phyloP scores from a whole-genome alignment of 2,797 vertebrate genomes.

The Darevskia nairensis region DNA sequence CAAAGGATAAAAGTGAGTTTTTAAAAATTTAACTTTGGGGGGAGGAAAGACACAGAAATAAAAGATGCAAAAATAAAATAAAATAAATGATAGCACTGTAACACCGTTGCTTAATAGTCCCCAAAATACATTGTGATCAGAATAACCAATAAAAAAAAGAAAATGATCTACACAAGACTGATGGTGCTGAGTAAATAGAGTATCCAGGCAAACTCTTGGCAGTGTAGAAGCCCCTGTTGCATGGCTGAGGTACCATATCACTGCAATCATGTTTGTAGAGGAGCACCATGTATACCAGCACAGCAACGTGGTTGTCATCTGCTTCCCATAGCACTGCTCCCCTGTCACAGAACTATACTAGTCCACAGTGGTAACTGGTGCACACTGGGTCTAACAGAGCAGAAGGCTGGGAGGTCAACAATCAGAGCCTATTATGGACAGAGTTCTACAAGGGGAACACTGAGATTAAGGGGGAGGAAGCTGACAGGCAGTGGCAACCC shows the following conservation, averaged over 20 bases:
- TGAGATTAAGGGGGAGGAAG: too few species aligned
- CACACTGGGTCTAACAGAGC: too few species aligned
- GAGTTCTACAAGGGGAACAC: too few species aligned
- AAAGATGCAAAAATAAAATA: slow-evolving; percentile 14
- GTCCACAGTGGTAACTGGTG: too few species aligned
- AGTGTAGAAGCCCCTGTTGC: neutral
- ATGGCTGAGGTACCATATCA: neutral
- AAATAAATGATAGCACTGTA: slow-evolving; percentile 22
- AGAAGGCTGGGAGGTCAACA: too few species aligned
- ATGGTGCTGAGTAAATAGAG: neutral
- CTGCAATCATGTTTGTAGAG: neutral
- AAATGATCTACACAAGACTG: neutral
- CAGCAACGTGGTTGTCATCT: neutral
- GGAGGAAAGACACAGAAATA: neutral
- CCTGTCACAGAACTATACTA: neutral
- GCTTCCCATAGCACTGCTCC: neutral
- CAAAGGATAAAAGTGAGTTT: neutral
- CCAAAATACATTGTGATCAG: slow-evolving; percentile 54
- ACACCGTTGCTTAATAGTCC: slow-evolving; percentile 42
- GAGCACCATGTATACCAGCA: neutral
- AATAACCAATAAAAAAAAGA: slow-evolving; percentile 18
- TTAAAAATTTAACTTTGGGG: neutral
- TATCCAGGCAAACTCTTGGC: slow-evolving; percentile 32
- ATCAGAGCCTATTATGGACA: too few species aligned
- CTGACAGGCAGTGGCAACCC: too few species aligned